A percentile compares a stretch with the other conserved stretches of the same genome.
Evolutionary conservation across 2,113 vertebrate species (phyloP).

Genomic region (Salvelinus namaycush): DNA sequence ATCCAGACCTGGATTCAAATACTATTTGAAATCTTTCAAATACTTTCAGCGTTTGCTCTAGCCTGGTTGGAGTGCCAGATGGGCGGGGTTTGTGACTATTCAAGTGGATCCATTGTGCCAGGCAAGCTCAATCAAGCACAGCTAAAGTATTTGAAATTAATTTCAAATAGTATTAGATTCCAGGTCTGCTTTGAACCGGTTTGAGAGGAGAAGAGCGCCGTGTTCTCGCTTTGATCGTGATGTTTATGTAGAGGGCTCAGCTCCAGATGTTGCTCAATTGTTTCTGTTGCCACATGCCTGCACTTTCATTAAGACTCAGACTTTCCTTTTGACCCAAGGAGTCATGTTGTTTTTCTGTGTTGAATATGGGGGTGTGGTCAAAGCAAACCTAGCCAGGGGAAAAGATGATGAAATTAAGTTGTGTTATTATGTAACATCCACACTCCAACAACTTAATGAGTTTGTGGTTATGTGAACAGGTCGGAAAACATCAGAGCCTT

Average conservation of each 20-base stretch:
- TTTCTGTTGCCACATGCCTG: neutral
- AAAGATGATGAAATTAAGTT: neutral
- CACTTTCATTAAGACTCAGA: neutral
- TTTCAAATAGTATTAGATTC: too few species aligned
- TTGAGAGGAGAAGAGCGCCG: too few species aligned
- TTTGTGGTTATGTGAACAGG: neutral
- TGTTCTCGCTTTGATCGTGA: too few species aligned
- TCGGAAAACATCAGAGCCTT: too few species aligned
- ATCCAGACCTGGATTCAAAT: neutral
- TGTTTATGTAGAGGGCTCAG: too few species aligned
- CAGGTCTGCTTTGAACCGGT: too few species aligned
- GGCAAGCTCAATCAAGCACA: too few species aligned
- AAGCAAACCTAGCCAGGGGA: constrained; percentile 15
- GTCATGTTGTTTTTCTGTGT: neutral
- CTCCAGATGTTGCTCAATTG: neutral
- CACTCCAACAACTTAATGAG: neutral
- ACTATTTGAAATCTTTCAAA: neutral
- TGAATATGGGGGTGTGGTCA: constrained; percentile 15
- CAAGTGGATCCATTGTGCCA: too few species aligned
- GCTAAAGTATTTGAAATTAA: neutral
- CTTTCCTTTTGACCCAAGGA: neutral
- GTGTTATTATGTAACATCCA: constrained; percentile 5
- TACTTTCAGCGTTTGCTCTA: too few species aligned
- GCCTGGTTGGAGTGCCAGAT: too few species aligned
- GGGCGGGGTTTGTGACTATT: too few species aligned